Evolutionary conservation across 37 sponge, comb jelly and placozoan genomes (phyloP).

Genomic region (Axinella damicornis): DNA sequence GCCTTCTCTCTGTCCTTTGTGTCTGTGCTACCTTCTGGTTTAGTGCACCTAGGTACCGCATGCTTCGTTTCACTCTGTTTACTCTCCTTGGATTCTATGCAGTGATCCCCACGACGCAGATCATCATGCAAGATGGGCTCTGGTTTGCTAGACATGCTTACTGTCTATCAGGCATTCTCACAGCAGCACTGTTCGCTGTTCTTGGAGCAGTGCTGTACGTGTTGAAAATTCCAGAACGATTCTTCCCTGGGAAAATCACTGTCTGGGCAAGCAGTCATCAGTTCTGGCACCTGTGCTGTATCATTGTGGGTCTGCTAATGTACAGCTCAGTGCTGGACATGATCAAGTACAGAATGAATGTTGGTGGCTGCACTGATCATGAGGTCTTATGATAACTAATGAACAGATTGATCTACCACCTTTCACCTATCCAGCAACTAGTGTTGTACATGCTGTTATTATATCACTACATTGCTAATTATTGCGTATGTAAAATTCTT

Average conservation of each 20-base stretch:
- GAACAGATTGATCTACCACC: too few relatives aligned
- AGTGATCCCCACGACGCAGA: constrained; percentile 83
- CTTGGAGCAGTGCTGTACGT: constrained; percentile 88
- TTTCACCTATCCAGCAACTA: too few relatives aligned
- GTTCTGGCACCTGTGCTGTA: constrained; percentile 91
- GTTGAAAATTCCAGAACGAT: constrained; percentile 87
- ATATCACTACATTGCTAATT: too few relatives aligned
- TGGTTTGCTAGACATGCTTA: constrained; percentile 22
- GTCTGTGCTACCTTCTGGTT: constrained; percentile 76
- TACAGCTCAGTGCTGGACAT: constrained; percentile 82
- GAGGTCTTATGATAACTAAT: too few relatives aligned
- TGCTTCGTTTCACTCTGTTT: constrained; percentile 75
- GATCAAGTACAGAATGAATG: constrained; percentile 68
- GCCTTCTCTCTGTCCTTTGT: constrained; percentile 64
- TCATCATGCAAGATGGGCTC: constrained; percentile 59
- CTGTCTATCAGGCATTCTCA: constrained; percentile 53
- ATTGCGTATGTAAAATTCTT: too few relatives aligned
- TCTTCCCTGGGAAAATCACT: constrained; percentile 91
- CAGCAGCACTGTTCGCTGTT: constrained; percentile 78
- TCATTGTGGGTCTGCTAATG: constrained; percentile 83
- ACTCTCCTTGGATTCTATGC: constrained; percentile 87
- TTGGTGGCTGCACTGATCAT: constrained; percentile 11
- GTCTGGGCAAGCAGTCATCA: constrained; percentile 94
- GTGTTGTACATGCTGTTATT: too few relatives aligned
- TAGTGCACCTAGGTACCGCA: constrained; percentile 67